Conservation (phyloP, 1,140 invertebrate species). For the Tyrophagus putrescentiae region DNA sequence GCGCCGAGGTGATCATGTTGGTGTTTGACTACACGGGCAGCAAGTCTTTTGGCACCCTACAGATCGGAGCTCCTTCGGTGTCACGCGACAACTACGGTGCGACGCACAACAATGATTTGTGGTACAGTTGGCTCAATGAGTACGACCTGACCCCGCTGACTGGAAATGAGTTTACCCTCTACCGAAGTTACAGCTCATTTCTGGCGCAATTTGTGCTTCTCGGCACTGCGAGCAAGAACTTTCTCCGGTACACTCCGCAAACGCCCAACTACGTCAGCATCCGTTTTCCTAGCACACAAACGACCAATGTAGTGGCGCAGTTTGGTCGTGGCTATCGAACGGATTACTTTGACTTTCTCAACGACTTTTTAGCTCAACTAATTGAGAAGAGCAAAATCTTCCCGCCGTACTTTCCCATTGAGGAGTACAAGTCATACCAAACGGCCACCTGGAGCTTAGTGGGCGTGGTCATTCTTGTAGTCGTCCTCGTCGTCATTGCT, state of each 20-base stretch:
- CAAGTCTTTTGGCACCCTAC: conserved; percentile 20
- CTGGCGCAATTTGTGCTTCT: not conserved
- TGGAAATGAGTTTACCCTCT: not conserved
- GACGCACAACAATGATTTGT: conserved; percentile 22
- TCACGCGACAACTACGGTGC: conserved; percentile 15
- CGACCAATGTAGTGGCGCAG: not conserved
- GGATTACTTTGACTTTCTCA: conserved; percentile 4
- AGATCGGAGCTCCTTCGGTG: not conserved
- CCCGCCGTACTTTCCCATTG: conserved; percentile 20
- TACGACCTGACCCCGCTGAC: not conserved
- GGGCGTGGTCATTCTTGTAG: conserved; percentile 12
- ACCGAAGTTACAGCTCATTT: not conserved
- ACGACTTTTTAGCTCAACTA: conserved; percentile 11
- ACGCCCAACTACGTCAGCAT: conserved; percentile 1
- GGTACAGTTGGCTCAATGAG: conserved; percentile 13
- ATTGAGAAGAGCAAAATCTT: not conserved
- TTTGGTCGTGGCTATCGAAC: conserved; percentile 7
- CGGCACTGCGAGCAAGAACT: not conserved
- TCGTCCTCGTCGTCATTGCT: not conserved
- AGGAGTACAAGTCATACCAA: conserved; percentile 17
- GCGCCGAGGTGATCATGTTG: not conserved
- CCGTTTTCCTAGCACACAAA: not conserved
- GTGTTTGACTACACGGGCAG: conserved; percentile 21
- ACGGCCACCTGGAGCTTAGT: conserved; percentile 20
- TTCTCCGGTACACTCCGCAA: not conserved